Evolutionary conservation across 2,888 invertebrate genomes (phyloP), one percentile per base, ranked within the genome.

Genomic region (Caenorhabditis sp.): DNA sequence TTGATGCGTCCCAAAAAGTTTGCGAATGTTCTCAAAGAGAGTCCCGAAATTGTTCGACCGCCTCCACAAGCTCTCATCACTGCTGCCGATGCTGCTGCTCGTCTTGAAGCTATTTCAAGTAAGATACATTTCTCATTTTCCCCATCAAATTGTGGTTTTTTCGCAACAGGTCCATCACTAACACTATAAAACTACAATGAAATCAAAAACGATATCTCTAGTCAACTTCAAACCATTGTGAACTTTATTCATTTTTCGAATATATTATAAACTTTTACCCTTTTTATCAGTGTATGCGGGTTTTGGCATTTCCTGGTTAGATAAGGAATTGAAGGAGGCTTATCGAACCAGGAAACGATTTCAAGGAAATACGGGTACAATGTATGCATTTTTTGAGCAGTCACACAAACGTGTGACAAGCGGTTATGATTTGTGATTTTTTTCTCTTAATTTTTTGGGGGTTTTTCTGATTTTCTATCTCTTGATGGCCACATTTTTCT

Each of bases 1-100:
- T 36, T 61, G 1, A 59, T 72, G 12, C 67, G 72, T 23, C 72
- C 72, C 8, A 23, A 58, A 17, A n/a, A n/a, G 21, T 72, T 72
- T 36, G 53, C 43, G 17, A 36, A 17, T 17, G 62, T 72, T 43
- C 54, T 72, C 23, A 36, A 27, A 19, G 26, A 65, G 17, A 61
- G 51, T 10, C 72, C 72, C 21, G 74, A 59, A 49, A 43, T 59
- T 24, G 24, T 59, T 12, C 21, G 26, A 8, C 14, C 8, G 1
- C 19, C 24, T 19, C 59, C 59, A 24, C 59, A 43, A n/a, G 1
- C 59, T 21, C n/a, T 59, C 8, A 43, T 59, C 23, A 43, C 59
- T 21, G 59, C 59, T 1, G 59, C 43, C 19, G 49, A 37, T 37
- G 59, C 59, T 43, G 1, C 8, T 4, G 27, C 55, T 55, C 55